Evolutionary conservation across 2,113 vertebrate genomes (phyloP).

Genomic region (Hemibagrus wyckioides): DNA sequence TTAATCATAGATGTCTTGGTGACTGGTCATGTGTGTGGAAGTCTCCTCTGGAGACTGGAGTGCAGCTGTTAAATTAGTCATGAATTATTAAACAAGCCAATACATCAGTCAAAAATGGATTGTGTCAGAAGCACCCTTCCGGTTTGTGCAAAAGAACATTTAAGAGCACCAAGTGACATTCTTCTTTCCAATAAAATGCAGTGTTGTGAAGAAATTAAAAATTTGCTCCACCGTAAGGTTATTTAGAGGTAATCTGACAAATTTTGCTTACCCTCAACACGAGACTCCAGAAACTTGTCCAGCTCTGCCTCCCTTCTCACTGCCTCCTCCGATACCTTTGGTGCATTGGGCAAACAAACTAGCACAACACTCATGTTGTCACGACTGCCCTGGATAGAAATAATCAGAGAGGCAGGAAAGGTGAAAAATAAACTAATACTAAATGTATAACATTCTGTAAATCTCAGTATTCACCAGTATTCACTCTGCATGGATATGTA

Average conservation of each 20-base stretch:
- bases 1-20: background rate
- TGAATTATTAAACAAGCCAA: background rate
- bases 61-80: background rate
- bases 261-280: conserved; percentile 87
- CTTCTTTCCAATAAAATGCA: background rate
- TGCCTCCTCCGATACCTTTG: conserved; percentile 94
- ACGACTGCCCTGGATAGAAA: conserved; percentile 85
- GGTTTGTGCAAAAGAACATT: background rate
- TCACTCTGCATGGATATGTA: conserved; percentile 32
- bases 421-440: background rate
- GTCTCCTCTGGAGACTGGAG: background rate
- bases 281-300: conserved; percentile 95
- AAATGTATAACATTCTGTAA: conserved; percentile 20
- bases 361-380: conserved; percentile 99
- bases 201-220: background rate
- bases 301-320: conserved; percentile 92
- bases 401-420: background rate
- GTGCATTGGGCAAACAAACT: conserved; percentile 95
- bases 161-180: background rate
- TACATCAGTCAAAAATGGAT: background rate
- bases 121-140: background rate
- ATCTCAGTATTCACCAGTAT: conserved; percentile 24
- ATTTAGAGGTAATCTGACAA: background rate
- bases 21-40: background rate
- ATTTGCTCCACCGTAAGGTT: background rate